A percentile compares a stretch with the other conserved stretches of the same genome.
Evolutionary conservation across 2,888 invertebrate genomes (phyloP).

Genomic region (Poecilus cupreus): DNA sequence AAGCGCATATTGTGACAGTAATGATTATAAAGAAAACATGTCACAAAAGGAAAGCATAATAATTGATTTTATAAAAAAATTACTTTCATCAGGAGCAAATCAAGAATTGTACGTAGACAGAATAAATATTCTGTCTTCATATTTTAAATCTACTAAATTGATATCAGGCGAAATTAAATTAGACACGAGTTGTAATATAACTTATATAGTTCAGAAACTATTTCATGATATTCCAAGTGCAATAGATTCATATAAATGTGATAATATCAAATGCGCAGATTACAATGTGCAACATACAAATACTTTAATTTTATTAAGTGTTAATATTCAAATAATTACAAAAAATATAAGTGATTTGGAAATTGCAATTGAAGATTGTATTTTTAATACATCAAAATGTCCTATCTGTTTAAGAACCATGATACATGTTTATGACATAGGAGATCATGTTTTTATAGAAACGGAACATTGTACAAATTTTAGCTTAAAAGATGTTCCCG

Average conservation of each 20-base stretch:
- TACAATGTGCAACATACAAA: neutral
- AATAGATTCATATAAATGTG: neutral
- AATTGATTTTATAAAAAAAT: neutral
- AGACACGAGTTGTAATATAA: neutral
- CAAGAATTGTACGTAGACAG: neutral
- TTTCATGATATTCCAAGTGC: neutral
- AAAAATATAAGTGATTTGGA: neutral
- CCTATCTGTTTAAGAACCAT: too few species aligned
- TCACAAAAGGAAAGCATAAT: neutral
- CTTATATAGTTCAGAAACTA: neutral
- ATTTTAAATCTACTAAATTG: neutral
- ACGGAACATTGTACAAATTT: neutral
- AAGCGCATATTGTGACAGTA: neutral
- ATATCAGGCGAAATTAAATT: neutral
- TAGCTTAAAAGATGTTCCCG: neutral
- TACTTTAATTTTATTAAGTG: neutral
- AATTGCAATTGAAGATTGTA: neutral
- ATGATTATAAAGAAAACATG: neutral
- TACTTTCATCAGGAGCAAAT: neutral
- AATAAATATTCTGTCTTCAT: neutral
- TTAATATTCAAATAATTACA: neutral
- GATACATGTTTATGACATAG: too few species aligned
- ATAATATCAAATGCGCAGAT: neutral
- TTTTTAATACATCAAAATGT: neutral
- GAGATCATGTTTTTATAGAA: neutral